Percentiles rank a stretch among this genome's conserved stretches.
Evolutionary conservation across 2,797 vertebrate species (phyloP).

Genomic region (Masticophis lateralis): DNA sequence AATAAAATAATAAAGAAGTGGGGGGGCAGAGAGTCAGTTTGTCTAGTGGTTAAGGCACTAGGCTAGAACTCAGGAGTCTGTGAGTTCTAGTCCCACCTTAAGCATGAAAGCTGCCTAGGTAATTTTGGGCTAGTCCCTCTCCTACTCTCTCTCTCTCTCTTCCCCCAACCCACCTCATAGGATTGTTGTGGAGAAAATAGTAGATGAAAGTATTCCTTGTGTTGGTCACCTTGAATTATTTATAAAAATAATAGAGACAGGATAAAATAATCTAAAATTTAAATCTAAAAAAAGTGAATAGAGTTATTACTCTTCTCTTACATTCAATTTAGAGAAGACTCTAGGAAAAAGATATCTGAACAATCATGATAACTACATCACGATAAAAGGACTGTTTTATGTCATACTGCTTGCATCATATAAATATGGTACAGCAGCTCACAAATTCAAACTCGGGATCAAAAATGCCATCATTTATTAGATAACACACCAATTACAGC

Average conservation of each 20-base stretch:
- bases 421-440: slow-evolving; percentile 43
- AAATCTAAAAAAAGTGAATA: not conserved
- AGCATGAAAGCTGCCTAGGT: not conserved
- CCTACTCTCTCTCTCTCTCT: too few species aligned
- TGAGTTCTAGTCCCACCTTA: not conserved
- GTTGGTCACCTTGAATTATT: too few species aligned
- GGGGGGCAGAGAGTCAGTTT: not conserved
- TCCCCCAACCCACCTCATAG: too few species aligned
- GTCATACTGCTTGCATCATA: slow-evolving; percentile 56
- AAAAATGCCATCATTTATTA: slow-evolving; percentile 73
- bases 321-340: slow-evolving; percentile 48
- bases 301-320: slow-evolving; percentile 42
- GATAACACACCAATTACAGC: slow-evolving; percentile 75
- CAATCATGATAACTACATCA: slow-evolving; percentile 54
- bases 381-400: slow-evolving; percentile 56
- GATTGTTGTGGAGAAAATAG: too few species aligned
- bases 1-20: slow-evolving; percentile 21
- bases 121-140: not conserved
- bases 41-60: not conserved
- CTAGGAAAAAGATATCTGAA: slow-evolving; percentile 45
- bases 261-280: not conserved
- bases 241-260: too few species aligned
- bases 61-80: not conserved
- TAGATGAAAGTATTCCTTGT: too few species aligned
- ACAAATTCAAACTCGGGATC: slow-evolving; percentile 70